Conservation (phyloP, 2,888 invertebrate genomes). For the Philhelius pedissequus region DNA sequence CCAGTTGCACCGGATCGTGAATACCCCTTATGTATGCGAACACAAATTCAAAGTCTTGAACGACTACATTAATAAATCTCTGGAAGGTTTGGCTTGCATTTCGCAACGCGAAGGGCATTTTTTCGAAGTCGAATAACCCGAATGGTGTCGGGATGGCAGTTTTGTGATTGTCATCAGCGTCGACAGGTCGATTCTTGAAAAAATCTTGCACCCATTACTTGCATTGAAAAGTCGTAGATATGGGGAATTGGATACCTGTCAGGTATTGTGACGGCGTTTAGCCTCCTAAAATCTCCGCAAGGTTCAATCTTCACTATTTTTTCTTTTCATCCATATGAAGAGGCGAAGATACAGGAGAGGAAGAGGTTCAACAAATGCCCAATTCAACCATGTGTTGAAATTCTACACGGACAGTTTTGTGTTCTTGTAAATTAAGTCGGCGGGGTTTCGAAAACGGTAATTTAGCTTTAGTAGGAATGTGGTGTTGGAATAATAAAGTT, state of each 20-base stretch:
- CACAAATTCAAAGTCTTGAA: too few species aligned
- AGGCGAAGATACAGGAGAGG: conserved; percentile 21
- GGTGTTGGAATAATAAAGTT: conserved; percentile 1
- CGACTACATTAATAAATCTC: too few species aligned
- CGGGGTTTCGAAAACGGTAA: conserved; percentile 24
- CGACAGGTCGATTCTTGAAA: conserved; percentile 19
- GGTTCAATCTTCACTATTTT: conserved; percentile 12
- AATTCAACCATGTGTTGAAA: conserved; percentile 32
- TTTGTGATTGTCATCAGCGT: too few species aligned
- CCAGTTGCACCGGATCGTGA: too few species aligned
- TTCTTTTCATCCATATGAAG: conserved; percentile 40
- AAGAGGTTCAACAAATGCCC: conserved; percentile 40
- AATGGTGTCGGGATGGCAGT: too few species aligned
- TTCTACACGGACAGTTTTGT: conserved; percentile 27
- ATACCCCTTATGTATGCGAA: too few species aligned
- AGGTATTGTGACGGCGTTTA: conserved; percentile 15
- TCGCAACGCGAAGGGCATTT: too few species aligned
- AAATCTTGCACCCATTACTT: background rate
- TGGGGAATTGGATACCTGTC: conserved; percentile 19
- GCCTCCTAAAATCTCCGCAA: conserved; percentile 21
- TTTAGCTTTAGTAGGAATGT: conserved; percentile 21
- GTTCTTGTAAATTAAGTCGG: conserved; percentile 13
- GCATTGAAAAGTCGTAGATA: conserved; percentile 28
- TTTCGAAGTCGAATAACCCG: too few species aligned
- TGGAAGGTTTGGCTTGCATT: too few species aligned